Evolutionary conservation across 2,113 vertebrate genomes (phyloP), one percentile per base, ranked within the genome.

Genomic region (Ailuropoda melanoleuca): DNA sequence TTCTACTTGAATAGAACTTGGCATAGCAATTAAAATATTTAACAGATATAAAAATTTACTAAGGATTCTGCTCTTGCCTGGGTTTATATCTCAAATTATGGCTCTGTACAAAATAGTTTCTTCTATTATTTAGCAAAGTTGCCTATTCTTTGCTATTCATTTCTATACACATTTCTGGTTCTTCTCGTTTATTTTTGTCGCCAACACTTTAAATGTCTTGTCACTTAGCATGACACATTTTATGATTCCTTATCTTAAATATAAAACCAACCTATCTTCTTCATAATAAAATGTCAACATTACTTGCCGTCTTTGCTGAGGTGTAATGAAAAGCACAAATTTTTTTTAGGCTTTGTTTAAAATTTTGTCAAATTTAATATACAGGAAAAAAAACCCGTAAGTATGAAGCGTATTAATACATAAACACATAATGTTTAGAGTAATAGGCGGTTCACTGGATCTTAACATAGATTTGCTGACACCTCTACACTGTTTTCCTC

Each of bases 201-300:
- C 60, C 21, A 92, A 94, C 58, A 97, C 34, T 93, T 97, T 94
- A 96, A 98, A 97, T 96, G 82, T 96, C 92, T 96, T 93, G 48
- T 82, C 88, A 97, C 37, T 92, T 87, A 94, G n/a, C 43, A 95
- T 37, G 93, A 84, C 74, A 93, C 82, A 75, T 68, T 77, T 92
- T 95, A 96, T 72, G 82, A 92, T 68, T 87, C 87, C 43, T 97
- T 96, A 88, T 70, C 78, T 94, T 95, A 93, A 70, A 70, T 92
- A 81, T 84, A 90, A 95, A 96, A 58, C 39, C 31, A 95, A 68
- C 78, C n/a, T 74, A 86, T 66, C 81, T 93, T 96, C 66, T 93
- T 94, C 72, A 98, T 82, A 88, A 89, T 90, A 93, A 94, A 94
- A 97, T 94, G 90, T 84, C 93, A 96, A 70, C 19, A 60, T 46